Evolutionary conservation across 2,888 invertebrate genomes (phyloP).

Genomic region (Drosophila anomalipes): DNA sequence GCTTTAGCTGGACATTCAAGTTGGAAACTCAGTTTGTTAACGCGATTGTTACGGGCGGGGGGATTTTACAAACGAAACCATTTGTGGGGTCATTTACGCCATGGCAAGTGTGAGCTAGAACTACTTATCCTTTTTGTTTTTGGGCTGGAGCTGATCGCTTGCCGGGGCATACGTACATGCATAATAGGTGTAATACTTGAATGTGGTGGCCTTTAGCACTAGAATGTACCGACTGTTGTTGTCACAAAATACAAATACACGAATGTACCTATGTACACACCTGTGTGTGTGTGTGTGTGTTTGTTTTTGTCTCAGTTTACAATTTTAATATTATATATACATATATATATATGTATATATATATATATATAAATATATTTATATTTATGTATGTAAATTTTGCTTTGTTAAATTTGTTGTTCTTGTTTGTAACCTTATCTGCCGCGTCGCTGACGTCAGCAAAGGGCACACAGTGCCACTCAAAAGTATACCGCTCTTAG

Average conservation of each 20-base stretch:
- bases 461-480: constrained; percentile 67
- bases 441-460: constrained; percentile 54
- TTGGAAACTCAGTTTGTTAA: constrained; percentile 41
- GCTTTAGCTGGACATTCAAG: constrained; percentile 56
- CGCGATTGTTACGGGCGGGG: constrained; percentile 36
- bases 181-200: constrained; percentile 54
- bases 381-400: constrained; percentile 23
- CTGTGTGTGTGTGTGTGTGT: constrained; percentile 5
- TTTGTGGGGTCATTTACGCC: constrained; percentile 39
- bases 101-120: constrained; percentile 27
- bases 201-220: constrained; percentile 55
- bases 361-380: constrained; percentile 17
- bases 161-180: constrained; percentile 42
- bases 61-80: constrained; percentile 65
- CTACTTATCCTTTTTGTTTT: constrained; percentile 22
- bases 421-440: constrained; percentile 65
- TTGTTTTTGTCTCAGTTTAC: constrained; percentile 24
- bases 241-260: constrained; percentile 47
- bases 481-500: constrained; percentile 50
- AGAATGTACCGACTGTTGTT: constrained; percentile 55
- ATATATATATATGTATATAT: constrained; percentile 13
- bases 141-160: constrained; percentile 15
- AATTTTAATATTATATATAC: constrained; percentile 25
- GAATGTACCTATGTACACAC: constrained; percentile 26
- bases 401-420: constrained; percentile 35